Percentiles rank a stretch among this genome's conserved stretches.
Evolutionary conservation across 2,888 invertebrate genomes (phyloP).

Genomic region (Drosophila histrio): DNA sequence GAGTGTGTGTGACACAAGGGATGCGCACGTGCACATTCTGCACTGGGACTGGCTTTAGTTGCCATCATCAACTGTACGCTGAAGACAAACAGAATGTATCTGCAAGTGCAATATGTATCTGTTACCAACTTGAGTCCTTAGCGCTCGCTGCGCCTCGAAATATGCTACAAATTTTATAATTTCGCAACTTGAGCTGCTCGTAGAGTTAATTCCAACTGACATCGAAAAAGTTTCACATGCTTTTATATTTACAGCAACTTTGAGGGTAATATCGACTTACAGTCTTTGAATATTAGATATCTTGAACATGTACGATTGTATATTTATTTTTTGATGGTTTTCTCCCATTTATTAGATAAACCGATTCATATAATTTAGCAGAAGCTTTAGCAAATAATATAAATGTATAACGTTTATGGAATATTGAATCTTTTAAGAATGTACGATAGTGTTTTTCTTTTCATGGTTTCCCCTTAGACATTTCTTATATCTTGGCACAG

Average conservation of each 20-base stretch:
- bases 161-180: conserved; percentile 69
- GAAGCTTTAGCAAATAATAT: no score
- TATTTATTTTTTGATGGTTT: neutral
- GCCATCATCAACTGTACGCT: conserved; percentile 29
- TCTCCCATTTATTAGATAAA: no score
- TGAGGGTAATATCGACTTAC: neutral
- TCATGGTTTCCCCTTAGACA: no score
- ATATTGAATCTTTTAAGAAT: no score
- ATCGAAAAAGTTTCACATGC: conserved; percentile 54
- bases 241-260: neutral
- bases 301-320: neutral
- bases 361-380: no score
- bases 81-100: conserved; percentile 8
- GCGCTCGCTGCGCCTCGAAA: conserved; percentile 31
- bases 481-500: no score
- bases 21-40: conserved; percentile 37
- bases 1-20: conserved; percentile 44
- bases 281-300: neutral
- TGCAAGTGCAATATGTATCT: conserved; percentile 34
- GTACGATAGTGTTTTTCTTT: no score
- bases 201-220: conserved; percentile 53
- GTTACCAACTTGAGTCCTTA: conserved; percentile 26
- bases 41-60: conserved; percentile 7
- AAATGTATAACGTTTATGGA: no score
- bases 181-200: conserved; percentile 54